Evolutionary conservation across 2,797 vertebrate genomes (phyloP), one percentile per base, ranked within the genome.

Genomic region (Sebastiscus tertius): DNA sequence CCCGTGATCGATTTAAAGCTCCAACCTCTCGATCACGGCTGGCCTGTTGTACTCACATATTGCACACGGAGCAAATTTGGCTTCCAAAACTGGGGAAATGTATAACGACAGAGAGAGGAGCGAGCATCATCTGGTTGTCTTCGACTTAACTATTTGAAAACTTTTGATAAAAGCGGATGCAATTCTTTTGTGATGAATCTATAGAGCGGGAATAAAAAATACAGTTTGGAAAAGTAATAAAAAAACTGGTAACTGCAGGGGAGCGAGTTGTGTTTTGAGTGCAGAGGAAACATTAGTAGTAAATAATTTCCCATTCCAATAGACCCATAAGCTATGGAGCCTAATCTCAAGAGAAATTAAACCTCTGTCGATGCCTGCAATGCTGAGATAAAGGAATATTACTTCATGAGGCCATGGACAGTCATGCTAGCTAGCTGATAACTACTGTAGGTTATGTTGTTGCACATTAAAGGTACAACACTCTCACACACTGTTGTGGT

Each of bases 51-150:
- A 79, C 71, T 77, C 80, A 62, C 76, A 93, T 92, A 90, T 93
- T 91, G 80, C 87, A 79, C 70, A 77, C 4, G 29, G 78, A 81
- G 86, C 58, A 80, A 85, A 92, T 89, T 56, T 72, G 8, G 73
- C 87, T 86, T 87, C 82, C 79, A 63, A 91, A 83, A 83, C 73
- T 24, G 77, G 2, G 31, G 79, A 71, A 78, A 80, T 61, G 71
- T 14, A 59, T 87, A 67, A 87, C 75, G 77, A 84, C 29, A 62
- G 62, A 69, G 56, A 71, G 72, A 67, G 36, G 24, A 24, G 49
- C 2, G 77, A 78, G 85, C 80, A 81, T 93, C 90, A 89, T 92
- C 92, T 92, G 90, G 74, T 62, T 82, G 72, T 39, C 39, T 82
- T 63, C 63, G 56, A 26, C 52, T 74, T 66, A 39, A 33, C 74